These are phyloP conservation scores for Fregata magnificens DNA, from an alignment of 2,113 vertebrate species.

Conservation along the genomic window DNA sequence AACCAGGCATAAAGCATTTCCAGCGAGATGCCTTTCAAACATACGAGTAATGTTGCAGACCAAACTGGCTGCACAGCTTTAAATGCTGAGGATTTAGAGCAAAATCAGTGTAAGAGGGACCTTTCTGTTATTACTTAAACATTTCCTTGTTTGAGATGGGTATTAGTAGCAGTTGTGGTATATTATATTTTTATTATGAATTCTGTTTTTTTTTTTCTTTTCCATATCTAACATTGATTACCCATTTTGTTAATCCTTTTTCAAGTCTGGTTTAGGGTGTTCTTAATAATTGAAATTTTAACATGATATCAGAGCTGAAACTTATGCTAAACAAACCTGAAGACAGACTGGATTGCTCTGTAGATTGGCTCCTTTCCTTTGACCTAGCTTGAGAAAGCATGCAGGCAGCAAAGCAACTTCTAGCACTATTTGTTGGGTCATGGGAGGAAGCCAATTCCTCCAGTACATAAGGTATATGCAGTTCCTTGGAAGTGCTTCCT, in stretches of 20 bases:
- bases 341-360: neutral
- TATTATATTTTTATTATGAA: neutral
- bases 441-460: neutral
- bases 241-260: neutral
- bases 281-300: neutral
- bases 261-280: neutral
- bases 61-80: neutral
- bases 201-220: neutral
- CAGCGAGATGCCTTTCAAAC: neutral
- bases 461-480: neutral
- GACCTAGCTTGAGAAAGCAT: neutral
- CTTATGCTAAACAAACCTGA: neutral
- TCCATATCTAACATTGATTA: neutral
- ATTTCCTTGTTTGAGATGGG: neutral
- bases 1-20: neutral
- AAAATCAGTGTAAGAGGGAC: neutral
- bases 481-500: neutral
- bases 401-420: neutral
- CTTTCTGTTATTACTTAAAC: neutral
- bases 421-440: neutral
- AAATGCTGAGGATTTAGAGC: neutral
- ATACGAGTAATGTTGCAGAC: neutral
- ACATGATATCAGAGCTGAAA: neutral
- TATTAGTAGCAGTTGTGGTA: neutral
- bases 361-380: neutral